Conservation (phyloP, 2,113 vertebrate genomes). For the Promerops cafer region DNA sequence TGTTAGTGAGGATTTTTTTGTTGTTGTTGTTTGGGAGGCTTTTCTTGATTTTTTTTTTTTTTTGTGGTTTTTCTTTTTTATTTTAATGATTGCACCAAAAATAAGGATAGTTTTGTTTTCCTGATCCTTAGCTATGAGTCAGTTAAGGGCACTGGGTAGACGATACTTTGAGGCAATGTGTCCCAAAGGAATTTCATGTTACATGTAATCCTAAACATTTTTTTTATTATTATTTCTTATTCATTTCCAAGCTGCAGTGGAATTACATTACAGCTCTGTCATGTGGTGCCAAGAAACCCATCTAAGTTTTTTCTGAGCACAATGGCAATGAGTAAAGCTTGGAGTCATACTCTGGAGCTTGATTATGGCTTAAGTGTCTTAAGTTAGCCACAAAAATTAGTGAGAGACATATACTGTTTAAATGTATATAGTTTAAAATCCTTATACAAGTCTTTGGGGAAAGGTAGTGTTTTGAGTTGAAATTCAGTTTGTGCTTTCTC, state of each 20-base stretch:
- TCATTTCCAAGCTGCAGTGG: not conserved
- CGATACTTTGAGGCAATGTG: not conserved
- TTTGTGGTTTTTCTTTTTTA: rapidly evolving
- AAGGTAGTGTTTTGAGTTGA: not conserved
- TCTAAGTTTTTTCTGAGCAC: not conserved
- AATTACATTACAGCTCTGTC: not conserved
- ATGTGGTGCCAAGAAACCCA: not conserved
- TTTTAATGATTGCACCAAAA: not conserved
- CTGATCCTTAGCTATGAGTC: not conserved
- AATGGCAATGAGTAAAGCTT: not conserved
- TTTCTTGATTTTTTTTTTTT: too few species aligned
- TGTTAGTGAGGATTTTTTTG: too few species aligned
- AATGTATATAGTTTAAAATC: not conserved
- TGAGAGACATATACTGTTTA: not conserved
- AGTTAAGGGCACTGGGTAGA: not conserved
- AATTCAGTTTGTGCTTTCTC: not conserved
- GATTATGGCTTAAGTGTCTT: not conserved
- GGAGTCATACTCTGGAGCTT: not conserved
- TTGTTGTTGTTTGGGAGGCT: too few species aligned
- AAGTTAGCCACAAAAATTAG: not conserved
- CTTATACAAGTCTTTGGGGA: not conserved
- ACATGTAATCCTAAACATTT: not conserved
- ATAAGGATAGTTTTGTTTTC: not conserved
- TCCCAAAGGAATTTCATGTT: not conserved
- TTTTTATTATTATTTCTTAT: not conserved